These are phyloP conservation scores for Papilio polytes DNA, from an alignment of 1,140 invertebrate genomes.

Conservation along the genomic window DNA sequence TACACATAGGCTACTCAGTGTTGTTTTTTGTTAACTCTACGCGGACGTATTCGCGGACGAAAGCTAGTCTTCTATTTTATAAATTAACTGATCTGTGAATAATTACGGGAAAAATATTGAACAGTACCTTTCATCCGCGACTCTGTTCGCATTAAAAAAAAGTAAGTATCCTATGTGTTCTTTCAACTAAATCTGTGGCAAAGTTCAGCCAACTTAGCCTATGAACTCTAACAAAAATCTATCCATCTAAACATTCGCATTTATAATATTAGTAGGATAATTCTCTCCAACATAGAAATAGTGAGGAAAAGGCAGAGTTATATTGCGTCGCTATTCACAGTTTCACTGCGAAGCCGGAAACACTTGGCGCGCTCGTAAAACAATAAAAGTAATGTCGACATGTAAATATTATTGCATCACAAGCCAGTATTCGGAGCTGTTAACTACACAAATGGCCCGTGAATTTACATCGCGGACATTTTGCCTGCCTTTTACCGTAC, in stretches of 20 bases:
- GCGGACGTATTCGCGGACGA: no score
- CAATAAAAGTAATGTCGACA: slow-evolving; percentile 33
- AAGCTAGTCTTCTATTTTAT: not conserved
- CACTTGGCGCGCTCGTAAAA: slow-evolving; percentile 32
- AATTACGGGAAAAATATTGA: no score
- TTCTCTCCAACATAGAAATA: slow-evolving; percentile 3
- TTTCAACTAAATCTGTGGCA: no score
- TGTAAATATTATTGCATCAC: slow-evolving; percentile 38
- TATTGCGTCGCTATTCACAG: slow-evolving; percentile 10
- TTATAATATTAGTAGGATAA: not conserved
- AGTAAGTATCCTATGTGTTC: no score
- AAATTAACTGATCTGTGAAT: not conserved
- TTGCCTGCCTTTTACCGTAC: not conserved
- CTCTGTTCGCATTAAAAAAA: no score
- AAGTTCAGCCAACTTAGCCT: no score
- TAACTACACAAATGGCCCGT: slow-evolving; percentile 36
- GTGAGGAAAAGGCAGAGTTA: not conserved
- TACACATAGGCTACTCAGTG: no score
- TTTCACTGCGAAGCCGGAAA: slow-evolving; percentile 32
- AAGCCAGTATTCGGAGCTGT: slow-evolving; percentile 25
- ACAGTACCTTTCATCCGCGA: no score
- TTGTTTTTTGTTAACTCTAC: no score
- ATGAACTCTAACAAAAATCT: no score
- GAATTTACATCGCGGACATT: slow-evolving; percentile 29
- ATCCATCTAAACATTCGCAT: no score